phyloP scores from a whole-genome alignment of 2,113 vertebrate genomes.

The Carassius gibelio region DNA sequence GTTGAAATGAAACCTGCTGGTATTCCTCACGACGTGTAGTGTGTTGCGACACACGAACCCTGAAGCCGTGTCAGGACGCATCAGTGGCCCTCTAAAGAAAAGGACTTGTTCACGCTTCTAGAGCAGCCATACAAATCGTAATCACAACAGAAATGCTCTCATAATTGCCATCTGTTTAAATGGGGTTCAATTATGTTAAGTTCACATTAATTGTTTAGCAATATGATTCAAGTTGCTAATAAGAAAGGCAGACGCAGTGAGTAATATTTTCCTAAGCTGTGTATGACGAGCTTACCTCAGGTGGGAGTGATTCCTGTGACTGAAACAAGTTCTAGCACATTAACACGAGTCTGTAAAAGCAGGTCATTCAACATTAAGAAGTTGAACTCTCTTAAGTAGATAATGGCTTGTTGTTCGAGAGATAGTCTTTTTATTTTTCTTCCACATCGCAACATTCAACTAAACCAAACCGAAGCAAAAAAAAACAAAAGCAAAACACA shows the following conservation, averaged over 20 bases:
- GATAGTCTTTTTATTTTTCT: background rate
- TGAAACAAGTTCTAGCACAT: conserved; percentile 2
- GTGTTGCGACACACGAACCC: background rate
- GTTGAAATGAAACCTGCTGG: conserved; percentile 32
- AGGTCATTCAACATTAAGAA: conserved; percentile 21
- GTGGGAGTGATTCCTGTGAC: background rate
- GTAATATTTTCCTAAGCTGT: conserved; percentile 1
- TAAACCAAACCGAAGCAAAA: background rate
- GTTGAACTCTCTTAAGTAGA: background rate
- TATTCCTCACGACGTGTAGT: background rate
- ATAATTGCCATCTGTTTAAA: conserved; percentile 22
- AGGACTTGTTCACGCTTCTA: background rate
- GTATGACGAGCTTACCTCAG: conserved; percentile 22
- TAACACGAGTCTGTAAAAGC: background rate
- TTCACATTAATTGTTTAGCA: background rate
- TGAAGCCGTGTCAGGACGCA: background rate
- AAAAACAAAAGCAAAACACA: background rate
- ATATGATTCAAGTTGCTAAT: conserved; percentile 7
- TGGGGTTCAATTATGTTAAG: background rate
- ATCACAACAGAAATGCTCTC: conserved; percentile 2
- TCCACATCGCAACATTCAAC: background rate
- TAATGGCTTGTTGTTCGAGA: background rate
- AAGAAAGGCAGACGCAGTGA: conserved; percentile 32
- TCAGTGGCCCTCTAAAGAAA: background rate
- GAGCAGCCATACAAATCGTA: conserved; percentile 1